Evolutionary conservation across 2,113 vertebrate genomes (phyloP), one percentile per base, ranked within the genome.

Genomic region (Piprites chloris): DNA sequence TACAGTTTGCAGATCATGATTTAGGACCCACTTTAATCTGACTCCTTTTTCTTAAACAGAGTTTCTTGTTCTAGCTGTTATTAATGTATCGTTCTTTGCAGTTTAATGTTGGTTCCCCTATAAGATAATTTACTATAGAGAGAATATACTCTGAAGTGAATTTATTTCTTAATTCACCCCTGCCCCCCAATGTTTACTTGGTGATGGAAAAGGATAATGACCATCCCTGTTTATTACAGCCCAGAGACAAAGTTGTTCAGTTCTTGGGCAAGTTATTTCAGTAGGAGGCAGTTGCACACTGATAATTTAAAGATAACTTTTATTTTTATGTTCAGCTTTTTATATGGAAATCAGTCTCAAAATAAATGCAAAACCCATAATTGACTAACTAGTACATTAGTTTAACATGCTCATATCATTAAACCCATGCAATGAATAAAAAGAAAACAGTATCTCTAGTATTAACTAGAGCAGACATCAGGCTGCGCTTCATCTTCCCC

Each of bases 141-240:
- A 55, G 23, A 56, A 62, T 15, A 61, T 16, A 61, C 50, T 81
- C 35, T 41, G 26, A 62, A 67, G 13, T 5, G 11, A 65, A 41
- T 21, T 32, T 20, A 15, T 3, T 74, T 37, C 21, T 63, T 61
- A 9, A 7, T 19, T 21, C n/a, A n/a, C n/a, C 14, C 28, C 14
- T 1, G 0, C 9, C 13, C 15, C 53, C 2, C 0, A 87, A 82
- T 9, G 6, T 67, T 79, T 41, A 16, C 4, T 87, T 41, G 37
- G 24, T 24, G 27, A 63, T 0, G 61, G 42, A 62, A 67, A 21
- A 75, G 13, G 21, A 18, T 28, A 75, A 46, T 24, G 17, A 56
- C 9, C 3, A 8, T 27, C 52, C 49, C 19, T 44, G 22, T 14
- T 78, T 66, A 71, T 44, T 37, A 35, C 24, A 87, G 61, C 27